Conservation (phyloP, 2,888 invertebrate species). For the Phragmatobia fuliginosa region DNA sequence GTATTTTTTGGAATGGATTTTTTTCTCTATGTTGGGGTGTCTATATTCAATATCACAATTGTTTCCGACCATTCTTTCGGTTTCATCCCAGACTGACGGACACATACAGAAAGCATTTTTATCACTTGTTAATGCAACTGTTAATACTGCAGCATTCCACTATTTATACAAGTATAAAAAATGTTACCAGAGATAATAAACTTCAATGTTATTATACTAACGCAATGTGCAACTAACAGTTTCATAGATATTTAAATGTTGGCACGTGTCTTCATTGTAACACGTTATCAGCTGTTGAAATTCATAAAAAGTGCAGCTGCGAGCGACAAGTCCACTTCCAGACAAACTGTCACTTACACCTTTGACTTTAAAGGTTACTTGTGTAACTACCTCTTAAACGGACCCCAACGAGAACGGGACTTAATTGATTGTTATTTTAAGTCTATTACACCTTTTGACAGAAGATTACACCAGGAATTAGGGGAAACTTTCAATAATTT, state of each 20-base stretch:
- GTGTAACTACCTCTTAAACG: slow-evolving; percentile 45
- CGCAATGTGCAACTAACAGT: not conserved
- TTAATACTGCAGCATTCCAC: not conserved
- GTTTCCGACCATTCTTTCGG: not conserved
- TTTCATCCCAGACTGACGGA: not conserved
- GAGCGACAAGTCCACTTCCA: slow-evolving; percentile 44
- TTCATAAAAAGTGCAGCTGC: slow-evolving; percentile 57
- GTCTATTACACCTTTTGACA: slow-evolving; percentile 49
- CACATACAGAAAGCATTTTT: not conserved
- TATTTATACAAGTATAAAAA: not conserved
- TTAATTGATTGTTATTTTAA: slow-evolving; percentile 54
- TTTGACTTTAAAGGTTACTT: slow-evolving; percentile 62
- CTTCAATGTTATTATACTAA: not conserved
- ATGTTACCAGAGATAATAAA: not conserved
- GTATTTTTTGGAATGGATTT: not conserved
- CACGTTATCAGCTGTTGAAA: slow-evolving; percentile 35
- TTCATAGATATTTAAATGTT: slow-evolving; percentile 12
- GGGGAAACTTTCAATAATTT: slow-evolving; percentile 33
- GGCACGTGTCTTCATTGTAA: slow-evolving; percentile 27
- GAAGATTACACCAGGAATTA: slow-evolving; percentile 40
- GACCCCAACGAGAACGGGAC: slow-evolving; percentile 33
- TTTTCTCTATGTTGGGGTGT: not conserved
- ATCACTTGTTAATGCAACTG: not conserved
- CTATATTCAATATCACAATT: not conserved
- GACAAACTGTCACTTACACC: slow-evolving; percentile 48